Conservation (phyloP, 2,113 vertebrate genomes). For the Oenanthe oenanthe region DNA sequence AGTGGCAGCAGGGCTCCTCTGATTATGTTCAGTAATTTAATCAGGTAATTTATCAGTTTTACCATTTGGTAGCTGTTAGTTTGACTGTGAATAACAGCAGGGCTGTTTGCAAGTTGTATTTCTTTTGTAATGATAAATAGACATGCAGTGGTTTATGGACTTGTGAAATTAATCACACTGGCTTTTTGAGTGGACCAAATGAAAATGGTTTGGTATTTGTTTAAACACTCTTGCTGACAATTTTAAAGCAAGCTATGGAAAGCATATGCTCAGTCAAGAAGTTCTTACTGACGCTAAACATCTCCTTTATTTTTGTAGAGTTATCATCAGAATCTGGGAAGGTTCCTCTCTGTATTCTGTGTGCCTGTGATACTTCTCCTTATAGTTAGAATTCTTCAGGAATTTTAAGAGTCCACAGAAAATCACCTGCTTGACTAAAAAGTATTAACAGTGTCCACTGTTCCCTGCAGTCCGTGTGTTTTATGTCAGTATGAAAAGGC, state of each 20-base stretch:
- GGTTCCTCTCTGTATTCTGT: background rate
- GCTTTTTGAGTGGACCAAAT: background rate
- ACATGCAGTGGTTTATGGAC: background rate
- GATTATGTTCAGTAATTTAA: background rate
- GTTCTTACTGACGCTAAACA: background rate
- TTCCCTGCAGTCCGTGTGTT: background rate
- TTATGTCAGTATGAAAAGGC: background rate
- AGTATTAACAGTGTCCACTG: fast-evolving
- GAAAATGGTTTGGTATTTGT: background rate
- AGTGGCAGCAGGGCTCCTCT: background rate
- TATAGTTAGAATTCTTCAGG: background rate
- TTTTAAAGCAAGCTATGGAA: background rate
- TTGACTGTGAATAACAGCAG: background rate
- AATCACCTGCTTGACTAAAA: background rate
- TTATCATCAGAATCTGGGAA: background rate
- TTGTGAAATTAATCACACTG: background rate
- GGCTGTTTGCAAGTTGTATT: background rate
- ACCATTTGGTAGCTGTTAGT: background rate
- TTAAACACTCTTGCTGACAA: background rate
- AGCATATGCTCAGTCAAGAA: background rate
- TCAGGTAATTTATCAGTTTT: background rate
- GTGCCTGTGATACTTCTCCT: background rate
- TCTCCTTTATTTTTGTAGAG: background rate
- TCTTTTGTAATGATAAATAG: background rate
- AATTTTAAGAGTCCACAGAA: background rate